phyloP scores from a whole-genome alignment of 2,113 vertebrate genomes.

The Rhinogobius similis region DNA sequence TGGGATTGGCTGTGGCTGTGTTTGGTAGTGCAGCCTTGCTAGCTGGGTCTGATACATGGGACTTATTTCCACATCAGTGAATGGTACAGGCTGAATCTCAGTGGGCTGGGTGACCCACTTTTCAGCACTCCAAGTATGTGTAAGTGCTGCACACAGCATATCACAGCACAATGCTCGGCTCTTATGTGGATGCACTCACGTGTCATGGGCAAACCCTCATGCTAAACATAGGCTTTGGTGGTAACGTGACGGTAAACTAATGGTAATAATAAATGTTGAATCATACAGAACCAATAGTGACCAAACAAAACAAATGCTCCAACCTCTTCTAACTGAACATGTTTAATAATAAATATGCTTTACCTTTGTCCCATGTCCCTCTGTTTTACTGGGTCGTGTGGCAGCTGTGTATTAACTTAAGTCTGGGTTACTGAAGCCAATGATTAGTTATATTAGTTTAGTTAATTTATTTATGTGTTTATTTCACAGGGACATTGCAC shows the following conservation, averaged over 20 bases:
- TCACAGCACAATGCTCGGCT: conserved; percentile 31
- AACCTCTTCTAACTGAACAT: not conserved
- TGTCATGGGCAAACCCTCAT: conserved; percentile 16
- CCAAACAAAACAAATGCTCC: not conserved
- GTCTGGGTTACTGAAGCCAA: too few species aligned
- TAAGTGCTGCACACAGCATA: conserved; percentile 34
- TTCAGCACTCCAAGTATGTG: conserved; percentile 51
- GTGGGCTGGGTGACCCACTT: conserved; percentile 71
- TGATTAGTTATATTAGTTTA: too few species aligned
- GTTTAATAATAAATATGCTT: not conserved
- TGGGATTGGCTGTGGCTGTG: conserved; percentile 24
- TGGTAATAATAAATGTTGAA: not conserved
- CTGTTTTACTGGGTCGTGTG: not conserved
- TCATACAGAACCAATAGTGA: not conserved
- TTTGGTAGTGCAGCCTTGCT: conserved; percentile 42
- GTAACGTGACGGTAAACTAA: not conserved
- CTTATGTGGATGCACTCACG: conserved; percentile 51
- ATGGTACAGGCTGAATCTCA: conserved; percentile 68
- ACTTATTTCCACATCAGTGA: conserved; percentile 69
- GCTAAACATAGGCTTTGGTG: not conserved
- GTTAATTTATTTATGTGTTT: too few species aligned
- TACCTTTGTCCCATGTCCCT: not conserved
- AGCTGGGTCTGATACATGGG: conserved; percentile 46
- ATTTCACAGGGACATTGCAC: too few species aligned
- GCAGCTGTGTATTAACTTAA: too few species aligned